These are phyloP conservation scores for Solenodon paradoxus DNA, from an alignment of 2,113 vertebrate species.

Conservation along the genomic window DNA sequence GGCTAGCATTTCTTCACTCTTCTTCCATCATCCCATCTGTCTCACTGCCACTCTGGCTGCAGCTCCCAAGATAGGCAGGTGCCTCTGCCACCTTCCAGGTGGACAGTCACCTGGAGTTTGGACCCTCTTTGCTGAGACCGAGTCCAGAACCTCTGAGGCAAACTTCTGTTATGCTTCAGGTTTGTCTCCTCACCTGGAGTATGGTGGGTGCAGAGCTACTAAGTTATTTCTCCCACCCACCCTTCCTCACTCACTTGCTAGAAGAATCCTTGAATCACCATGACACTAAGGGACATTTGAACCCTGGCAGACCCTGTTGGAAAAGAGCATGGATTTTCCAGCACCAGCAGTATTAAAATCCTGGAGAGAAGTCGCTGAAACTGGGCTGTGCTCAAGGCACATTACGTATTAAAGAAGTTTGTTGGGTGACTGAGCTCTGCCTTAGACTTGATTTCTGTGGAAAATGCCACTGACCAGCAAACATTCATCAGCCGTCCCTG, in stretches of 20 bases:
- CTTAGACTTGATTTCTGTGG: background rate
- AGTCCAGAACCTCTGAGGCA: too few relatives aligned
- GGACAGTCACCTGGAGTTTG: too few relatives aligned
- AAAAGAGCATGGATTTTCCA: conserved; percentile 14
- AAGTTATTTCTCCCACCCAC: background rate
- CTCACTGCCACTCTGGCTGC: background rate
- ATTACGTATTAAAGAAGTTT: background rate
- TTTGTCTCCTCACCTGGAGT: background rate
- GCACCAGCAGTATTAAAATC: background rate
- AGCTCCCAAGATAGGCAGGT: background rate
- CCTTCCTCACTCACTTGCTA: background rate
- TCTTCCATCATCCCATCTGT: background rate
- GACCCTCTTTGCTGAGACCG: too few relatives aligned
- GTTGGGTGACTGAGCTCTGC: background rate
- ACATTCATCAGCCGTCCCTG: background rate
- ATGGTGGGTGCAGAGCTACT: background rate
- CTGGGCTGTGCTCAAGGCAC: background rate
- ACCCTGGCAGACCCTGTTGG: background rate
- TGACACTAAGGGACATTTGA: background rate
- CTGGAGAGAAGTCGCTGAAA: background rate
- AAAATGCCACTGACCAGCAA: background rate
- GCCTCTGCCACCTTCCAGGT: background rate
- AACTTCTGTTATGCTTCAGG: background rate
- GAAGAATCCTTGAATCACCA: background rate
- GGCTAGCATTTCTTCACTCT: background rate